phyloP scores from a whole-genome alignment of 2,888 invertebrate species.

The Drosophila affinis region DNA sequence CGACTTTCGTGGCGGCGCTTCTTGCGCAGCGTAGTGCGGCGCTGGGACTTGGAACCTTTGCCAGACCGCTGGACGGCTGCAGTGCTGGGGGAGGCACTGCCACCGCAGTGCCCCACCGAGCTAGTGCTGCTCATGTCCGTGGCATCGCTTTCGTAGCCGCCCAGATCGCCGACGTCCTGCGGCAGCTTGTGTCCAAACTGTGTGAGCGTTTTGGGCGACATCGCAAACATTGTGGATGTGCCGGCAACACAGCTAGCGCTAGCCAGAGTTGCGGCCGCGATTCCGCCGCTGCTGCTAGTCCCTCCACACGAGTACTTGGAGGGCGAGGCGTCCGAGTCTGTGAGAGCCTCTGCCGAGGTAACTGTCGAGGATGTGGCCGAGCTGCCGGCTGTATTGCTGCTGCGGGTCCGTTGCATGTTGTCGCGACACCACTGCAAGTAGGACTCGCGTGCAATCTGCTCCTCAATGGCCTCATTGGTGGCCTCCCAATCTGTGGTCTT shows the following conservation, averaged over 20 bases:
- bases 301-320: conserved; percentile 76
- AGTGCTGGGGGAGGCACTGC: conserved; percentile 73
- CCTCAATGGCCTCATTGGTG: conserved; percentile 94
- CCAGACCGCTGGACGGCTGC: conserved; percentile 50
- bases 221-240: conserved; percentile 41
- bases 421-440: conserved; percentile 91
- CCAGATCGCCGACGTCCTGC: conserved; percentile 61
- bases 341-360: conserved; percentile 80
- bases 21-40: conserved; percentile 62
- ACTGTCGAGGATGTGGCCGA: conserved; percentile 80
- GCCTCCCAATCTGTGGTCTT: conserved; percentile 96
- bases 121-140: conserved; percentile 83
- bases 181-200: conserved; percentile 67
- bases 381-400: conserved; percentile 60
- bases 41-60: conserved; percentile 61
- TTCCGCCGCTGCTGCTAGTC: conserved; percentile 39
- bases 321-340: conserved; percentile 80
- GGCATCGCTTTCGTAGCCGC: conserved; percentile 82
- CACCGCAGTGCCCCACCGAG: conserved; percentile 75
- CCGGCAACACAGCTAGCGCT: conserved; percentile 42
- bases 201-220: conserved; percentile 72
- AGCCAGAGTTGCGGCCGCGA: conserved; percentile 38
- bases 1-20: conserved; percentile 76
- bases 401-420: conserved; percentile 85
- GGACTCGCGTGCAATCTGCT: conserved; percentile 93